Percentiles rank a stretch among this genome's conserved stretches.
These are phyloP conservation scores for Delichon dasypus DNA, from an alignment of 2,797 vertebrate species.

Conservation along the genomic window DNA sequence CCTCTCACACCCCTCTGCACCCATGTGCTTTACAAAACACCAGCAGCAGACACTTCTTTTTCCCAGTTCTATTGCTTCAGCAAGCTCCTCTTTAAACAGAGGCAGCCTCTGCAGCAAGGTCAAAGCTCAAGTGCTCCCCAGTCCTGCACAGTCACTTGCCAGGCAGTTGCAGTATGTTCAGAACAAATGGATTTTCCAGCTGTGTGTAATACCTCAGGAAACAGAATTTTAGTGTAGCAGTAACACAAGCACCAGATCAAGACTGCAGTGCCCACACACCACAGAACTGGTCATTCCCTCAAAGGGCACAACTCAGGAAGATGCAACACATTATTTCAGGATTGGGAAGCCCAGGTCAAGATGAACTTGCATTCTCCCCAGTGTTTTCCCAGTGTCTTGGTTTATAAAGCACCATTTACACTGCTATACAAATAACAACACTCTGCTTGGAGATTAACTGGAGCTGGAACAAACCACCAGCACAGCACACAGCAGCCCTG, in stretches of 20 bases:
- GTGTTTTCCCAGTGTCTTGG: not conserved
- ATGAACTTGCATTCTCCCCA: not conserved
- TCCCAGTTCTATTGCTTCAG: not conserved
- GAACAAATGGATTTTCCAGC: not conserved
- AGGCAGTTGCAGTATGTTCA: not conserved
- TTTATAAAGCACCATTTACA: not conserved
- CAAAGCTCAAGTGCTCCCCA: not conserved
- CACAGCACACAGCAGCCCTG: not conserved
- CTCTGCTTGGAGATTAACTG: not conserved
- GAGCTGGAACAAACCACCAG: not conserved
- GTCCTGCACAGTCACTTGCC: not conserved
- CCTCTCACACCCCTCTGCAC: not conserved
- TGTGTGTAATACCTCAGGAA: not conserved
- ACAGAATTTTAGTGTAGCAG: not conserved
- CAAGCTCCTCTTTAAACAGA: not conserved
- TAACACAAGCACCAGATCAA: not conserved
- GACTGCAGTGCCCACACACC: not conserved
- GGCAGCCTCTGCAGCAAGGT: not conserved
- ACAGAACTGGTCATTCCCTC: not conserved
- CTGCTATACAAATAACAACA: rapidly evolving
- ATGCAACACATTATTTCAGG: not conserved
- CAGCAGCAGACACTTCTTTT: not conserved
- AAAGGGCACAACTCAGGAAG: not conserved
- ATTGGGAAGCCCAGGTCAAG: not conserved
- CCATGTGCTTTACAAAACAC: rapidly evolving